These are phyloP conservation scores for Tursiops truncatus DNA, from an alignment of 2,113 vertebrate species.

Conservation along the genomic window DNA sequence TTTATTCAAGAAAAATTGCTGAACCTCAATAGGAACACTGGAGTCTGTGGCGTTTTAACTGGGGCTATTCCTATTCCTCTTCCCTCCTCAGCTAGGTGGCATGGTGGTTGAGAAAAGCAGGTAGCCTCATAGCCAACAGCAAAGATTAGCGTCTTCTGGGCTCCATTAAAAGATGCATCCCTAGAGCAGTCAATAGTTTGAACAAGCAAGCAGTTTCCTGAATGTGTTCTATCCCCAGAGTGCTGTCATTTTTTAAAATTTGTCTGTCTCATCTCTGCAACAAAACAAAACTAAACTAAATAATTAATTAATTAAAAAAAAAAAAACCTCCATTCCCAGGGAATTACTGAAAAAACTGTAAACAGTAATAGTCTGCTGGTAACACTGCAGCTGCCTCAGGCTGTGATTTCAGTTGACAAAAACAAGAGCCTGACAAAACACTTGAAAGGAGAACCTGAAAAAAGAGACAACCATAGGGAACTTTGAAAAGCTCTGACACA, in stretches of 20 bases:
- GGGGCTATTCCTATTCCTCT: background rate
- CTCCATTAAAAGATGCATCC: background rate
- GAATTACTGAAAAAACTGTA: background rate
- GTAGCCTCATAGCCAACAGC: background rate
- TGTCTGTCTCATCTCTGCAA: background rate
- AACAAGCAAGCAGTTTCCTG: background rate
- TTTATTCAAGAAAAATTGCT: background rate
- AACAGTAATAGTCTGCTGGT: background rate
- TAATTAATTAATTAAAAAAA: background rate
- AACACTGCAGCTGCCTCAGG: background rate
- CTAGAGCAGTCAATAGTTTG: background rate
- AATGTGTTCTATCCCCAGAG: background rate
- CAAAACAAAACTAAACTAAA: background rate
- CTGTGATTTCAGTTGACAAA: background rate
- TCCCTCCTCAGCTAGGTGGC: background rate
- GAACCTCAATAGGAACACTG: background rate
- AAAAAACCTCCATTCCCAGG: background rate
- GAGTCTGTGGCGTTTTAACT: background rate
- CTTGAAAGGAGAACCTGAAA: background rate
- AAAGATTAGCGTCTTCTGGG: background rate
- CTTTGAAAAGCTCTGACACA: background rate
- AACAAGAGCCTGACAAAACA: background rate
- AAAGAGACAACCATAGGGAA: background rate
- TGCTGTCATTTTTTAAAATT: background rate
- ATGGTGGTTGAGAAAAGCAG: background rate